Conservation (phyloP, 2,888 invertebrate species). For the Latrodectus hesperus region DNA sequence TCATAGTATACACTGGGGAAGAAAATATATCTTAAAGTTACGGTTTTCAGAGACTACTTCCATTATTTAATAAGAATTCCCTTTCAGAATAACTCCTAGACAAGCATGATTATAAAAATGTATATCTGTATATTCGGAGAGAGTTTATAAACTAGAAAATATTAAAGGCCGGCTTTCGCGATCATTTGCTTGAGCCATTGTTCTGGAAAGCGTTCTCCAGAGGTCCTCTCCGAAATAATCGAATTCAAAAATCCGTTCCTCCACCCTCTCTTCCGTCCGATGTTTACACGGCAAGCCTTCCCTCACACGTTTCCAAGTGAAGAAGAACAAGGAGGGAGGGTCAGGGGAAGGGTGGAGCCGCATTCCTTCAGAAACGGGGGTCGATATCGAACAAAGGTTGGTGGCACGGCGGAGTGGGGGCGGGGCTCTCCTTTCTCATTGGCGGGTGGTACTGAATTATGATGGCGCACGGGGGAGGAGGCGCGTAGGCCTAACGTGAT, state of each 20-base stretch:
- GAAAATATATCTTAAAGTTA: too few relatives aligned
- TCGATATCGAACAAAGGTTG: constrained; percentile 28
- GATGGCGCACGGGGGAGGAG: constrained; percentile 46
- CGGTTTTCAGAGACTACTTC: not conserved
- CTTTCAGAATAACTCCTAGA: not conserved
- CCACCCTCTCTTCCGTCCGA: constrained; percentile 2
- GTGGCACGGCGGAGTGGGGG: constrained; percentile 21
- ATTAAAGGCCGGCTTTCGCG: not conserved
- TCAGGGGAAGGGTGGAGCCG: constrained; percentile 6
- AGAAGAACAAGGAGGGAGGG: not conserved
- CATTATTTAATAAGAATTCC: constrained; percentile 1
- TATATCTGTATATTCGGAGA: not conserved
- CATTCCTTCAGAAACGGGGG: constrained; percentile 11
- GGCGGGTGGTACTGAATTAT: constrained; percentile 67
- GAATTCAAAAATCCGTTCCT: constrained; percentile 3
- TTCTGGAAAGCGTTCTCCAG: not conserved
- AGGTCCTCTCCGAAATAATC: not conserved
- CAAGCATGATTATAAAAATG: not conserved
- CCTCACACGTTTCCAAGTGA: constrained; percentile 13
- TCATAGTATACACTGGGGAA: too few relatives aligned
- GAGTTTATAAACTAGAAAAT: not conserved
- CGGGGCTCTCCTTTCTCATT: constrained; percentile 55
- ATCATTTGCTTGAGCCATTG: not conserved
- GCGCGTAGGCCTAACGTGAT: constrained; percentile 69
- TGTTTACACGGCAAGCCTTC: constrained; percentile 6